phyloP scores from a whole-genome alignment of 2,888 invertebrate species.

The Alloscopus bannaensis region DNA sequence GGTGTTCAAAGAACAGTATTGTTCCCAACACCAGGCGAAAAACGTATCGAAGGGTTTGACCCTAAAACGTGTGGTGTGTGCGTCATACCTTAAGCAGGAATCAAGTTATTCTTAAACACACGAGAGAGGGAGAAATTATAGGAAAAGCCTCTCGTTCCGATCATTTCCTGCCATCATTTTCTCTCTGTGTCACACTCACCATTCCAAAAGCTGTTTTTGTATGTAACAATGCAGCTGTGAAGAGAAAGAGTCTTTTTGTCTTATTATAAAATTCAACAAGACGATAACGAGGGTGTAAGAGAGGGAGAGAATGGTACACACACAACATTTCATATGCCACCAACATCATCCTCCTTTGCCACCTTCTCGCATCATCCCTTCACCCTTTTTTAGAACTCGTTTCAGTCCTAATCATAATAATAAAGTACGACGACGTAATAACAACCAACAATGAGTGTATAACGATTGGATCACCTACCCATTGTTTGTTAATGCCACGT shows the following conservation, averaged over 20 bases:
- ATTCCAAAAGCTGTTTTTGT: too few relatives aligned
- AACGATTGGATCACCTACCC: constrained; percentile 62
- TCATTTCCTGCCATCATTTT: constrained; percentile 45
- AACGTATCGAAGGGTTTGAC: constrained; percentile 33
- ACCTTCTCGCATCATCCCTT: too few relatives aligned
- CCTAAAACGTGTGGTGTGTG: constrained; percentile 48
- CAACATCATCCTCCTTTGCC: constrained; percentile 48
- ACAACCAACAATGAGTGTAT: constrained; percentile 42
- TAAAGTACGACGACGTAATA: constrained; percentile 29
- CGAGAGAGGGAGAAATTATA: constrained; percentile 21
- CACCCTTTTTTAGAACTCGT: too few relatives aligned
- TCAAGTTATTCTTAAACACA: constrained; percentile 29
- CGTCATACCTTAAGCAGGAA: constrained; percentile 53
- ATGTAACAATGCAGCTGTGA: too few relatives aligned
- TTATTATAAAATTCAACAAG: constrained; percentile 50
- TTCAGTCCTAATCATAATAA: constrained; percentile 54
- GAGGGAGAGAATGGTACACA: background rate
- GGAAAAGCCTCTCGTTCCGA: constrained; percentile 23
- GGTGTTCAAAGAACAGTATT: constrained; percentile 60
- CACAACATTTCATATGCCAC: constrained; percentile 14
- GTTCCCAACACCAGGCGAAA: constrained; percentile 23
- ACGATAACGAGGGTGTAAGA: constrained; percentile 61
- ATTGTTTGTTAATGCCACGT: constrained; percentile 57
- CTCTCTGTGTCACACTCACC: too few relatives aligned
- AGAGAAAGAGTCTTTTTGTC: too few relatives aligned